Conservation (phyloP, 2,888 invertebrate genomes). For the Odontothrips loti region DNA sequence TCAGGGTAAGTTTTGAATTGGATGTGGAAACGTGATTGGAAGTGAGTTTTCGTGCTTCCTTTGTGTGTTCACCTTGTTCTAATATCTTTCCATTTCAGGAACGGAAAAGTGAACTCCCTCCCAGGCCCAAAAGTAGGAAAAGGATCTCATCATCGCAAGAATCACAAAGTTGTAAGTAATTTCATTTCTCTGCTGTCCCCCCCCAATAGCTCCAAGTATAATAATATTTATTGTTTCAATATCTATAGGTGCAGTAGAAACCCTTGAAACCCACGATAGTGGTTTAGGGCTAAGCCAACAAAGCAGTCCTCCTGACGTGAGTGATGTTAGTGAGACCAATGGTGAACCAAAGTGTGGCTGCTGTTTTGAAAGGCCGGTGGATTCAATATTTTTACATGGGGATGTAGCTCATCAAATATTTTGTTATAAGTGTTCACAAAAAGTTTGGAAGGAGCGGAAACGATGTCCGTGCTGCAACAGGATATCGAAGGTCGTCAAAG, state of each 20-base stretch:
- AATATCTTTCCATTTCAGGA: conserved; percentile 37
- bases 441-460: conserved; percentile 59
- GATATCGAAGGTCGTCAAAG: conserved; percentile 38
- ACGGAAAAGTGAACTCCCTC: conserved; percentile 38
- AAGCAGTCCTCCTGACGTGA: not conserved
- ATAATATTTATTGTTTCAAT: no score
- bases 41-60: no score
- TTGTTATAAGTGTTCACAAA: conserved; percentile 65
- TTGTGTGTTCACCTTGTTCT: no score
- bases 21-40: no score
- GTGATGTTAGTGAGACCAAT: not conserved
- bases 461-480: conserved; percentile 67
- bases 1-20: conserved; percentile 32
- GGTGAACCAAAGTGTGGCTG: not conserved
- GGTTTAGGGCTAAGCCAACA: not conserved
- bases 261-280: not conserved
- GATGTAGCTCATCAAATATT: conserved; percentile 63
- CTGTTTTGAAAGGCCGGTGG: not conserved
- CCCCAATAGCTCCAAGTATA: no score
- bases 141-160: not conserved
- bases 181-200: not conserved
- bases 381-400: conserved; percentile 52
- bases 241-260: not conserved
- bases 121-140: not conserved
- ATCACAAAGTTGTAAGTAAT: not conserved